These are phyloP conservation scores for Plectropomus leopardus DNA, from an alignment of 2,113 vertebrate species.

Conservation along the genomic window DNA sequence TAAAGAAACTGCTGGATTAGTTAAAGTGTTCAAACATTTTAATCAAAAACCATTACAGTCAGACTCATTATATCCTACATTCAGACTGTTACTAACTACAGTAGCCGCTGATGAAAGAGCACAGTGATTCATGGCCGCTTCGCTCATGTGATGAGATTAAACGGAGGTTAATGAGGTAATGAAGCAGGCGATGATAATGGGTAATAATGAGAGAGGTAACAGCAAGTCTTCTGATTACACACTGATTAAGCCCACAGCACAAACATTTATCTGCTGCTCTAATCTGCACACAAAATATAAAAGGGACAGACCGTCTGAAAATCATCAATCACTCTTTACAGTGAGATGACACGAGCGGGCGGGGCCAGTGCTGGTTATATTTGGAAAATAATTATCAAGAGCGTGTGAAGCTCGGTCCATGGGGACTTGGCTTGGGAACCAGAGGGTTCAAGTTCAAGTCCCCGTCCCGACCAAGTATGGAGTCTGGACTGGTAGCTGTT, in stretches of 20 bases:
- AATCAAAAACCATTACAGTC: background rate
- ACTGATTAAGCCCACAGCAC: constrained; percentile 74
- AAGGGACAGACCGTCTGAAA: constrained; percentile 24
- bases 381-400: constrained; percentile 1
- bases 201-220: constrained; percentile 61
- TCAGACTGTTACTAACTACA: constrained; percentile 26
- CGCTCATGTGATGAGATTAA: constrained; percentile 72
- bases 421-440: no score
- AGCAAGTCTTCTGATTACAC: constrained; percentile 73
- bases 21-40: background rate
- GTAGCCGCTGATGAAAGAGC: constrained; percentile 43
- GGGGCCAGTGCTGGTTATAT: background rate
- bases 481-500: no score
- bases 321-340: constrained; percentile 38
- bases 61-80: background rate
- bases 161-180: constrained; percentile 78
- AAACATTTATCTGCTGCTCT: constrained; percentile 65
- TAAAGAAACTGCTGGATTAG: no score
- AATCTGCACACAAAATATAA: constrained; percentile 42
- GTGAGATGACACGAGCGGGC: constrained; percentile 5
- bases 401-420: background rate
- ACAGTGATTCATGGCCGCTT: constrained; percentile 59
- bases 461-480: no score
- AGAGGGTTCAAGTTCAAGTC: no score
- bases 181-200: constrained; percentile 67